phyloP scores from a whole-genome alignment of 1,140 invertebrate species.

The Drosophila hydei region DNA sequence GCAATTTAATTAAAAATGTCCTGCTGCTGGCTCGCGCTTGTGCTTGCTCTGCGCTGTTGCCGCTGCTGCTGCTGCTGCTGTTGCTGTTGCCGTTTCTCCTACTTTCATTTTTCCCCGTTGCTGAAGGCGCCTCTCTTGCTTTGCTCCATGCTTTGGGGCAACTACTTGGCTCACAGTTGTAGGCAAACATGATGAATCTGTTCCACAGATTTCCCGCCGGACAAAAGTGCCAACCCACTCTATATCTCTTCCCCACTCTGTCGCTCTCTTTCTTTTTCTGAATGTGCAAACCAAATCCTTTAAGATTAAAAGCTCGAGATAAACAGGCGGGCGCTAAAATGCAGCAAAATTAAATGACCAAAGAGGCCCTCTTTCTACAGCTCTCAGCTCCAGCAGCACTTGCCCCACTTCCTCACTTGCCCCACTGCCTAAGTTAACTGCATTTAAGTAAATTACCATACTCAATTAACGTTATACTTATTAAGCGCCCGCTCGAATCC shows the following conservation, averaged over 20 bases:
- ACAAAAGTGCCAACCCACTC: constrained; percentile 41
- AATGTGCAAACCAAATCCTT: constrained; percentile 60
- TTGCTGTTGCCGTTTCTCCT: constrained; percentile 10
- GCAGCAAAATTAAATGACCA: constrained; percentile 58
- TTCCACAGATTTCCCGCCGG: constrained; percentile 77
- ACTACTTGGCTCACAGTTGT: constrained; percentile 64
- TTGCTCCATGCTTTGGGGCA: constrained; percentile 8
- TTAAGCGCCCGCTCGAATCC: constrained; percentile 46
- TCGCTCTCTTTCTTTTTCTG: background rate
- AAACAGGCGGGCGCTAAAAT: constrained; percentile 60
- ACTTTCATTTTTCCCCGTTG: background rate
- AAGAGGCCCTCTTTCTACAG: too few relatives aligned
- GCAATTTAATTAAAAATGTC: constrained; percentile 82
- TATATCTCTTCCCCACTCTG: background rate
- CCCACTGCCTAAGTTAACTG: constrained; percentile 18
- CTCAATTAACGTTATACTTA: constrained; percentile 76
- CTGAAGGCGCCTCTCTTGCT: constrained; percentile 35
- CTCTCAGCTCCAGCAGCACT: too few relatives aligned
- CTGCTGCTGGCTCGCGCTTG: constrained; percentile 66
- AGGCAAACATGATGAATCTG: constrained; percentile 80
- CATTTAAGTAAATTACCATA: constrained; percentile 74
- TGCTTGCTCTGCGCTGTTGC: constrained; percentile 11
- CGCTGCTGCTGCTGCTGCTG: background rate
- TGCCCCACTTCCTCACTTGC: background rate
- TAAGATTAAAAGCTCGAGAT: constrained; percentile 78